Conservation (phyloP, 2,797 vertebrate genomes). For the Cryptoprocta ferox region DNA sequence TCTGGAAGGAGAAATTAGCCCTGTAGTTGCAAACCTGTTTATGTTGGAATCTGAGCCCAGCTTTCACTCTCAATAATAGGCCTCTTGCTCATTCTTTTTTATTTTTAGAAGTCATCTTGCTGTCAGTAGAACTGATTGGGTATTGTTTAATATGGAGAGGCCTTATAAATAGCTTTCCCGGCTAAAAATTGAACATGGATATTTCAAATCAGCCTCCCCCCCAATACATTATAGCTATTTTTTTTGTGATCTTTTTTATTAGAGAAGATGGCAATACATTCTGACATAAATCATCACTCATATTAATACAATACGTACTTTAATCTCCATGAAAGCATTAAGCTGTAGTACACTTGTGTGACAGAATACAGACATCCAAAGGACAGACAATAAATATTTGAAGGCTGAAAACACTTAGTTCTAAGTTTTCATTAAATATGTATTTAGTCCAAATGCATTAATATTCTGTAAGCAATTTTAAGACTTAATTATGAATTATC, state of each 20-base stretch:
- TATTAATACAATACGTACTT: conserved; percentile 70
- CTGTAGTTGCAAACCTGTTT: not conserved
- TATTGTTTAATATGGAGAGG: conserved; percentile 68
- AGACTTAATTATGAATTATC: conserved; percentile 75
- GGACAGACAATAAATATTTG: conserved; percentile 73
- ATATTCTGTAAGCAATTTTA: conserved; percentile 67
- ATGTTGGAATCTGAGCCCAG: not conserved
- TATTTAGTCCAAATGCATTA: conserved; percentile 62
- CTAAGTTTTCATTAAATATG: conserved; percentile 72
- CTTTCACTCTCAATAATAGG: conserved; percentile 38
- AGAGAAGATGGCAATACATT: conserved; percentile 62
- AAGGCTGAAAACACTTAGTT: conserved; percentile 67
- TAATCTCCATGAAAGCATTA: conserved; percentile 68
- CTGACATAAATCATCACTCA: conserved; percentile 76
- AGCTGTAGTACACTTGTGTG: conserved; percentile 55
- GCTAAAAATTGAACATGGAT: conserved; percentile 72
- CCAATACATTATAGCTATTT: conserved; percentile 56
- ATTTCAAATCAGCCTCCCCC: conserved; percentile 56
- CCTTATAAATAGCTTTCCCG: conserved; percentile 77
- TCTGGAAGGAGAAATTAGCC: not conserved
- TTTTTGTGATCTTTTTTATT: conserved; percentile 69
- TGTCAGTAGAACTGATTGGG: conserved; percentile 64
- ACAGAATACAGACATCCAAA: conserved; percentile 65
- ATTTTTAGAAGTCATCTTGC: conserved; percentile 56
- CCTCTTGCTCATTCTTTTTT: conserved; percentile 60